Evolutionary conservation across 2,797 vertebrate genomes (phyloP), one percentile per base, ranked within the genome.

Genomic region (Pangasius mekongensis): DNA sequence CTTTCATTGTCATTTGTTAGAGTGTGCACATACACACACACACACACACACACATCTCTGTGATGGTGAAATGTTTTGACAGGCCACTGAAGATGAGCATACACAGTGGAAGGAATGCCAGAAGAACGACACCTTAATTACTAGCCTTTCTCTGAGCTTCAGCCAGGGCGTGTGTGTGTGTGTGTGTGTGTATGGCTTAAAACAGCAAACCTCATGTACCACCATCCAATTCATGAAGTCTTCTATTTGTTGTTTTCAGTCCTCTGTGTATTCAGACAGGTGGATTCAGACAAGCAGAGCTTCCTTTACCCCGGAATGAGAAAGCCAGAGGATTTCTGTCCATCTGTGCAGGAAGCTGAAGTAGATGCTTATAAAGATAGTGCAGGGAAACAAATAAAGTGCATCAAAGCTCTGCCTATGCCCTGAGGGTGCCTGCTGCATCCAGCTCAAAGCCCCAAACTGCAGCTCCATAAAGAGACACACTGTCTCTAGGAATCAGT

Each of bases 51-150:
- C 54, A 58, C 9, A 83, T 49, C 39, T 83, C 62, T 66, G 16
- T 66, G 62, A 81, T 62, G 27, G 73, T 89, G 85, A 89, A 84
- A 89, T 84, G 85, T 87, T 89, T 84, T 89, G 88, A 89, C 88
- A 89, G 62, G 81, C 62, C 69, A 49, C 83, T 84, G 85, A 86
- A 87, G 88, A 84, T 71, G 88, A 89, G 82, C 86, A 87, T 78
- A 89, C 85, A 84, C 81, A 87, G 73, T 84, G 81, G 86, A 87
- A 84, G 54, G 16, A 84, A 87, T 71, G 73, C 81, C 86, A 89
- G 85, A 89, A 87, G 81, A 84, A 62, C 87, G 89, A 88, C 82
- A 84, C 76, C 87, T 87, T 64, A 89, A 87, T 90, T 77, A 43
- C 64, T 89, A 73, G 58, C 86, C 87, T 82, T 88, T 87, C 73